phyloP scores from a whole-genome alignment of 2,113 vertebrate species.

The Sinocyclocheilus rhinocerous region DNA sequence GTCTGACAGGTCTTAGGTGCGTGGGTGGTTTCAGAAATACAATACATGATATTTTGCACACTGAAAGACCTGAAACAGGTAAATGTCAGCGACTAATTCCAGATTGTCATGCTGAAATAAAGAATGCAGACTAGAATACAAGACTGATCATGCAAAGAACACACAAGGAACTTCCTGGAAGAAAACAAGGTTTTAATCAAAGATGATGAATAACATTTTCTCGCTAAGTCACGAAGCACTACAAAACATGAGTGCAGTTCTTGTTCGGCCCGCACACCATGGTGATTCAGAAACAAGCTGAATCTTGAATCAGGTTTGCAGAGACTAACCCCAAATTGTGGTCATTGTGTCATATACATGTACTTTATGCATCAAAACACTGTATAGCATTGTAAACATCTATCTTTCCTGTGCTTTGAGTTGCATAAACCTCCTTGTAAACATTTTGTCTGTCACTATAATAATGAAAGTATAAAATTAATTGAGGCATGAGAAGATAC shows the following conservation, averaged over 20 bases:
- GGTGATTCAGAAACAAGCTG: not conserved
- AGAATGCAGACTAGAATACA: not conserved
- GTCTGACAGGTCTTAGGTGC: not conserved
- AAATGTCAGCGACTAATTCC: not conserved
- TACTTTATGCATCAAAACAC: not conserved
- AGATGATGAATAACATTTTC: not conserved
- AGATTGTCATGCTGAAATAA: not conserved
- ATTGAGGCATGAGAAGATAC: not conserved
- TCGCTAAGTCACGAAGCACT: not conserved
- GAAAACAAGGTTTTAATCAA: constrained; percentile 8
- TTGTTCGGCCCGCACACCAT: not conserved
- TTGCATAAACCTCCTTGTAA: not conserved
- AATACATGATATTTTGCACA: not conserved
- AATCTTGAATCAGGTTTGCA: not conserved
- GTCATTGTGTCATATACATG: not conserved
- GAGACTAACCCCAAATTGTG: not conserved
- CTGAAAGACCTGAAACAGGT: not conserved
- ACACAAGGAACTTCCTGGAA: not conserved
- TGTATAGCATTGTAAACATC: not conserved
- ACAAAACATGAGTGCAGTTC: not conserved
- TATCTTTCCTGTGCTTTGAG: not conserved
- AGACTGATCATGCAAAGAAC: not conserved
- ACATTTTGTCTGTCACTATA: not conserved
- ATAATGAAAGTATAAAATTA: not conserved
- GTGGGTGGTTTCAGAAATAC: not conserved